Base-by-base conservation (phyloP, 2,113 vertebrate genomes). In the Cygnus buccinator region DNA sequence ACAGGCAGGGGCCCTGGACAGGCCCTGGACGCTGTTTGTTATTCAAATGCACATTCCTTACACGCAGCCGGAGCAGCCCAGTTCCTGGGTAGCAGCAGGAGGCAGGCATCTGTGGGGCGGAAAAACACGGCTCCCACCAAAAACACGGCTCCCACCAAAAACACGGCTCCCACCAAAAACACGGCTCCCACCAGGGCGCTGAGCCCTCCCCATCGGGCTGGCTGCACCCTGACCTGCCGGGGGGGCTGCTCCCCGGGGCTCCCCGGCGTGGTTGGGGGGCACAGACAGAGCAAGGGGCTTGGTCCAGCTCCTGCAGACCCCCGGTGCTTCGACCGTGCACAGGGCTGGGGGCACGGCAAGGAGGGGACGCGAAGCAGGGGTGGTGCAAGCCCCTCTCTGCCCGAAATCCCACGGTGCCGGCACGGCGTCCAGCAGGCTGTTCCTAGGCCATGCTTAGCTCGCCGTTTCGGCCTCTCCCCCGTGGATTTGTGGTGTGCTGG, bases 31-130 rank as follows among this genome's bases (percentile, higher is more conserved):
- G 17, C 71, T 46, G 39, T 81, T 94, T 92, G 75, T 85, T 83
- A 37, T 83, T 85, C 82, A 21, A 76, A 26, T 52, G 71, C 85
- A 35, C 94, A 94, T 95, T 95, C 95, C 93, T 96, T 1, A 3
- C 85, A 28, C 5, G 59, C 89, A 61, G 74, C 71, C 37, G 6
- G 41, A 31, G 6, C 75, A 33, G 90, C 77, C 20, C 2, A 6
- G 87, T 87, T 94, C 82, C 79, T 10, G 0, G 79, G 41, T 2
- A 86, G 71, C 92, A 67, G 92, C 75, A 0, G 93, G 90, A 78
- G 33, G 26, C 11, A 23, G n/a, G 76, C 89, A 73, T 48, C 86
- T 76, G 7, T 12, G 5, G 4, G 8, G 9, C n/a, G 4, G 92
- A 66, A 90, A 52, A 92, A 26, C 85, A 72, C 46, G 20, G 46